These are phyloP conservation scores for Parotia lawesii DNA, from an alignment of 2,113 vertebrate genomes.

Conservation along the genomic window DNA sequence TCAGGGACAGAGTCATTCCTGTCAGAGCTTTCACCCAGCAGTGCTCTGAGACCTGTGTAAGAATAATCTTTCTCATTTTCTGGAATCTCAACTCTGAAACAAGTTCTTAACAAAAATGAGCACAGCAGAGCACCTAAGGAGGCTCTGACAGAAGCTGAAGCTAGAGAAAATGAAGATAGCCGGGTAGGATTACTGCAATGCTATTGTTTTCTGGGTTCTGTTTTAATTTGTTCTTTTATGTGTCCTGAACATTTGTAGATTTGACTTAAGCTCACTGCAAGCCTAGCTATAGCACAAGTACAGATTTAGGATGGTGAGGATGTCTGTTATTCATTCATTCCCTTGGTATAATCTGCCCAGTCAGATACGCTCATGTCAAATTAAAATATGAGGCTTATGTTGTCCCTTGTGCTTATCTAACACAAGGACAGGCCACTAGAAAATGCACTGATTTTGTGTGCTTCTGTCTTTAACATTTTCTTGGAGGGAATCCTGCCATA, in stretches of 20 bases:
- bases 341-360: not conserved
- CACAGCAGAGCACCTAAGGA: not conserved
- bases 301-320: not conserved
- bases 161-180: not conserved
- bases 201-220: not conserved
- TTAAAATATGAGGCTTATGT: not conserved
- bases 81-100: not conserved
- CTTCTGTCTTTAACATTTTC: not conserved
- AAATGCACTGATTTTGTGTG: not conserved
- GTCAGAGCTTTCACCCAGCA: not conserved
- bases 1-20: not conserved
- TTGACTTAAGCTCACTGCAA: not conserved
- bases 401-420: not conserved
- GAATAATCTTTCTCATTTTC: constrained; percentile 22
- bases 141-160: not conserved
- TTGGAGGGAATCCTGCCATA: rapidly evolving
- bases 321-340: not conserved
- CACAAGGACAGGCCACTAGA: not conserved
- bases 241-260: not conserved
- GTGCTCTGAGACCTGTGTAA: not conserved
- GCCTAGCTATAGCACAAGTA: not conserved
- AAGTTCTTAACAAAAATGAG: not conserved
- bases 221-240: not conserved
- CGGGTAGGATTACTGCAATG: not conserved
- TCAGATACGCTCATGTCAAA: not conserved